Conservation (phyloP, 1,140 invertebrate species). For the Apis florea region DNA sequence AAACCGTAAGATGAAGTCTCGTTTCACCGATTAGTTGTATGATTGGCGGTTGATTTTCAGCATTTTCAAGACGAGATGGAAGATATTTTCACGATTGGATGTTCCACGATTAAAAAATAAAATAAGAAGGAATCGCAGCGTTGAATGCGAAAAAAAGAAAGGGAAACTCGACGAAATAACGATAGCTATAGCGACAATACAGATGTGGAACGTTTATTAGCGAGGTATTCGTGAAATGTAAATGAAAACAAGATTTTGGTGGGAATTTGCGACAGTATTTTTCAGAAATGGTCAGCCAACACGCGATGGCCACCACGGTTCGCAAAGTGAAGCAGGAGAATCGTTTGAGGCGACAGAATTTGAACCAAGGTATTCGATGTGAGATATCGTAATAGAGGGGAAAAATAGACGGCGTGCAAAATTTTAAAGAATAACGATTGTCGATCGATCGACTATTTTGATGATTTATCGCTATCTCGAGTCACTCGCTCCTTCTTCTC, state of each 20-base stretch:
- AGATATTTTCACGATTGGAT: constrained; percentile 10
- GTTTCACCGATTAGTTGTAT: neutral
- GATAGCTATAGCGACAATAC: neutral
- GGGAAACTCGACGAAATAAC: too few relatives aligned
- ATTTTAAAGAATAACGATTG: too few relatives aligned
- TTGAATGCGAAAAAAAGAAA: too few relatives aligned
- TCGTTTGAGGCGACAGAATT: constrained; percentile 74
- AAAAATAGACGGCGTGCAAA: too few relatives aligned
- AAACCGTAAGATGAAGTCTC: neutral
- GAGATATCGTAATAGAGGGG: too few relatives aligned
- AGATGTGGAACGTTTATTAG: neutral
- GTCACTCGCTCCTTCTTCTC: too few relatives aligned
- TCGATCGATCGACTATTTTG: too few relatives aligned
- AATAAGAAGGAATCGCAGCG: neutral
- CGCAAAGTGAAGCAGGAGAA: constrained; percentile 78
- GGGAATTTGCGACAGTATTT: constrained; percentile 41
- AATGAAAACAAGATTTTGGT: constrained; percentile 15
- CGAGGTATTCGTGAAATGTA: neutral
- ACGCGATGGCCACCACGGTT: constrained; percentile 77
- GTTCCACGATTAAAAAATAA: neutral
- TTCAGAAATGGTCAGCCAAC: constrained; percentile 77
- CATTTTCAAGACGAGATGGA: neutral
- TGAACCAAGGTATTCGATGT: constrained; percentile 69
- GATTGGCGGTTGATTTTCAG: neutral
- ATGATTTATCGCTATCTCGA: too few relatives aligned